phyloP scores from a whole-genome alignment of 2,113 vertebrate species.

The Entomyzon cyanotis region DNA sequence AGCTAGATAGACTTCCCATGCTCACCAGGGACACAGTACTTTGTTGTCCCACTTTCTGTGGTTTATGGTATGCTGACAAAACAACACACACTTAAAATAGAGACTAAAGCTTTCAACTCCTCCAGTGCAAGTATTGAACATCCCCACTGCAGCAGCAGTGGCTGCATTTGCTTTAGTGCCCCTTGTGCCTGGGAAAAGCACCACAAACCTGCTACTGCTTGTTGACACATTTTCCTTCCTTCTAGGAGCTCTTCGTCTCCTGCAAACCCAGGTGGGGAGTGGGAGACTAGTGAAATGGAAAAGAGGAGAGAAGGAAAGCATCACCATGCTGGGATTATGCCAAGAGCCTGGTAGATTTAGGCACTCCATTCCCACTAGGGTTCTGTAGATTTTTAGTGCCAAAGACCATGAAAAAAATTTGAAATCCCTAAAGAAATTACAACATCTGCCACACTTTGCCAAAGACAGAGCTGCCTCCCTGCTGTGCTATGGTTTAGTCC shows the following conservation, averaged over 20 bases:
- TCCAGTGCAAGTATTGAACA: background rate
- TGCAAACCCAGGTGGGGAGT: background rate
- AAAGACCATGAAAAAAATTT: background rate
- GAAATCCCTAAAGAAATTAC: background rate
- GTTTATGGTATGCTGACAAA: background rate
- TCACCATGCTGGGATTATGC: background rate
- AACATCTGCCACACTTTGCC: background rate
- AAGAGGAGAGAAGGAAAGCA: background rate
- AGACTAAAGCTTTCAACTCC: background rate
- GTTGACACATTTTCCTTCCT: background rate
- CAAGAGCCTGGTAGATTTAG: background rate
- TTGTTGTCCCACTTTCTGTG: background rate
- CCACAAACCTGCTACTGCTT: background rate
- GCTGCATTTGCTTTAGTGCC: background rate
- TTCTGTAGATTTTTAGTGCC: background rate
- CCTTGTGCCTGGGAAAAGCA: background rate
- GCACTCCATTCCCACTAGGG: background rate
- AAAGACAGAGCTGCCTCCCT: background rate
- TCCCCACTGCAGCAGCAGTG: background rate
- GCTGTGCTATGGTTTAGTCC: background rate
- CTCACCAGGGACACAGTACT: background rate
- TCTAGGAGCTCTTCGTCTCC: background rate
- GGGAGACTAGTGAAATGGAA: background rate
- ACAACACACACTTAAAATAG: background rate
- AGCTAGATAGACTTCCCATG: background rate